These are phyloP conservation scores for Peromyscus nudipes DNA, from an alignment of 2,797 vertebrate genomes.

Conservation along the genomic window DNA sequence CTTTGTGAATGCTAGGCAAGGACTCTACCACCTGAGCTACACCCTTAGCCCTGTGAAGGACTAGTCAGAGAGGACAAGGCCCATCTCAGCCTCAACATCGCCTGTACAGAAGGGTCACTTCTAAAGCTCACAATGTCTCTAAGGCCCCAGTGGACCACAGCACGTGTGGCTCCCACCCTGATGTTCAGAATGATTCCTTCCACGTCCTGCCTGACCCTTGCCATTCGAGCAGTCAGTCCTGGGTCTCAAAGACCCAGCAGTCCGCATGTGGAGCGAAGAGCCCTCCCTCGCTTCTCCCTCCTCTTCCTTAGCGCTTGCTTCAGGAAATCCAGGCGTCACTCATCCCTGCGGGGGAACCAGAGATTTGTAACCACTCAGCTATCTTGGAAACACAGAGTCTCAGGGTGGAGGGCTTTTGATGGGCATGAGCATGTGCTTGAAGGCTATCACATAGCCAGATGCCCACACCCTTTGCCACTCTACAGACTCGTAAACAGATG, in stretches of 20 bases:
- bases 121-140: neutral
- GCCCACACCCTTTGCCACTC: conserved; percentile 48
- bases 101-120: neutral
- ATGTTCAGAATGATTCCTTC: neutral
- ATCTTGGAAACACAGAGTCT: conserved; percentile 84
- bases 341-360: conserved; percentile 83
- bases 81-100: neutral
- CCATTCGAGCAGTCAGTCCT: neutral
- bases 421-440: conserved; percentile 89
- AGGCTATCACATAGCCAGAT: conserved; percentile 76
- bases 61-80: fast-evolving
- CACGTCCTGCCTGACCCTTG: neutral
- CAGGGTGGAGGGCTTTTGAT: conserved; percentile 83
- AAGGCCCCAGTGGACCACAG: neutral
- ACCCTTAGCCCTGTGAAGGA: neutral
- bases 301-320: neutral
- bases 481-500: neutral
- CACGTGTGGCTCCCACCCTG: neutral
- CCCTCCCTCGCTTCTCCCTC: neutral
- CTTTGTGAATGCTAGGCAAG: neutral
- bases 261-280: neutral
- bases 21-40: neutral
- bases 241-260: neutral
- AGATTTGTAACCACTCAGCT: conserved; percentile 92
- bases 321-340: neutral